These are phyloP conservation scores for Tanypteryx hageni DNA, from an alignment of 2,888 invertebrate genomes.

Conservation along the genomic window DNA sequence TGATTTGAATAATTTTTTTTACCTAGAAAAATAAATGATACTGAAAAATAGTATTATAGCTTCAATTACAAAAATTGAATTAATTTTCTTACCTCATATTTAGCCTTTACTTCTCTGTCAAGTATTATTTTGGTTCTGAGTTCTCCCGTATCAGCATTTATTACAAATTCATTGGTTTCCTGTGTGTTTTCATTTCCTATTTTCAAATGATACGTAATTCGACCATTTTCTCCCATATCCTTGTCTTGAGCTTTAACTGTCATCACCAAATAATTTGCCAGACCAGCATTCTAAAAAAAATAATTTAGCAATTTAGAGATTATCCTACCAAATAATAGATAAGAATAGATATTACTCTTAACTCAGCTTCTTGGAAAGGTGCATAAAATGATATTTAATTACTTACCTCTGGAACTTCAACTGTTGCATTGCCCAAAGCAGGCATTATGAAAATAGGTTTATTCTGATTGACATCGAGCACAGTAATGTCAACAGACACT, in stretches of 20 bases:
- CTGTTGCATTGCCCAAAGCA: conserved; percentile 84
- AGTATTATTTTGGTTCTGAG: conserved; percentile 86
- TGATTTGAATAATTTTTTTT: too few species aligned
- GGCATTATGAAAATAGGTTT: conserved; percentile 89
- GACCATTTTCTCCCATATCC: conserved; percentile 90
- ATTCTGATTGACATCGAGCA: conserved; percentile 88
- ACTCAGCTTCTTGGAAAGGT: too few species aligned
- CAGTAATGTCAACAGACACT: conserved; percentile 86
- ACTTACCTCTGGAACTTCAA: conserved; percentile 89
- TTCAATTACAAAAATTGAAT: too few species aligned
- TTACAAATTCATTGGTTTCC: conserved; percentile 88
- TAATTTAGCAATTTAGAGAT: too few species aligned
- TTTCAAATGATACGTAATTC: conserved; percentile 89
- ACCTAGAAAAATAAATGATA: too few species aligned
- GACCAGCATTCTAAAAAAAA: conserved; percentile 82
- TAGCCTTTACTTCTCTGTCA: conserved; percentile 85
- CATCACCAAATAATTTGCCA: conserved; percentile 86
- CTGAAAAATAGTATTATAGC: too few species aligned
- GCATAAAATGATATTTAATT: background rate
- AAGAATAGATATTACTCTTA: background rate
- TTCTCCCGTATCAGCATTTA: conserved; percentile 88
- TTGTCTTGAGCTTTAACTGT: conserved; percentile 89
- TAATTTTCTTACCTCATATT: conserved; percentile 78
- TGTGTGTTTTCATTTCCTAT: conserved; percentile 85
- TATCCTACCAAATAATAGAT: background rate